A percentile compares a stretch with the other conserved stretches of the same genome.
Conservation (phyloP, 2,888 invertebrate species). For the Amiota communis region DNA sequence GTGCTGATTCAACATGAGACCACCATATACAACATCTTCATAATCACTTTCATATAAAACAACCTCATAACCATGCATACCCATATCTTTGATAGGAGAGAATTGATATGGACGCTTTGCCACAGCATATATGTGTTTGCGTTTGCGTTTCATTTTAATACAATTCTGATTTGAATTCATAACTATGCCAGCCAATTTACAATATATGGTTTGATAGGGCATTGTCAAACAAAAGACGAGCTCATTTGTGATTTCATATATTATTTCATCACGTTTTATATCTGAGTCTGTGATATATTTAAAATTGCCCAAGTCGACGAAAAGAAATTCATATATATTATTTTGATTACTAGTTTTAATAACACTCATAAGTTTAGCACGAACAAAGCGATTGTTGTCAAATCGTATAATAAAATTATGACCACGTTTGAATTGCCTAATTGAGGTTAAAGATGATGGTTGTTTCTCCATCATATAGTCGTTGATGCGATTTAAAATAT, state of each 20-base stretch:
- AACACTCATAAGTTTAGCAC: conserved; percentile 15
- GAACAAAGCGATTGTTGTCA: background rate
- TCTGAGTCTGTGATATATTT: background rate
- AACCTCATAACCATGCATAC: background rate
- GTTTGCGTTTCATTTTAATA: too few species aligned
- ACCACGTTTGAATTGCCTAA: background rate
- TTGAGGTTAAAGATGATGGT: background rate
- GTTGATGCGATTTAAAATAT: background rate
- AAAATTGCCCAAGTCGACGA: background rate
- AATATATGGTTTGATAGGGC: conserved; percentile 11
- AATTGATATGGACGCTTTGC: background rate
- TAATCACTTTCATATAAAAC: conserved; percentile 1
- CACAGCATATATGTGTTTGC: conserved; percentile 1
- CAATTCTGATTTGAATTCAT: background rate
- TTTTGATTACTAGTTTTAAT: too few species aligned
- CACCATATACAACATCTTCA: background rate
- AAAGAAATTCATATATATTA: background rate
- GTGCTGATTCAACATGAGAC: background rate
- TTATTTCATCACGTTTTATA: background rate
- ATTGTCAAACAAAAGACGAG: background rate
- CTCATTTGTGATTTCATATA: background rate
- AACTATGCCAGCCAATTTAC: conserved; percentile 11
- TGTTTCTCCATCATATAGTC: background rate
- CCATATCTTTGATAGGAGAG: background rate
- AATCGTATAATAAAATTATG: conserved; percentile 1